Evolutionary conservation across 2,888 invertebrate genomes (phyloP).

Genomic region (Ganaspis brasiliensis): DNA sequence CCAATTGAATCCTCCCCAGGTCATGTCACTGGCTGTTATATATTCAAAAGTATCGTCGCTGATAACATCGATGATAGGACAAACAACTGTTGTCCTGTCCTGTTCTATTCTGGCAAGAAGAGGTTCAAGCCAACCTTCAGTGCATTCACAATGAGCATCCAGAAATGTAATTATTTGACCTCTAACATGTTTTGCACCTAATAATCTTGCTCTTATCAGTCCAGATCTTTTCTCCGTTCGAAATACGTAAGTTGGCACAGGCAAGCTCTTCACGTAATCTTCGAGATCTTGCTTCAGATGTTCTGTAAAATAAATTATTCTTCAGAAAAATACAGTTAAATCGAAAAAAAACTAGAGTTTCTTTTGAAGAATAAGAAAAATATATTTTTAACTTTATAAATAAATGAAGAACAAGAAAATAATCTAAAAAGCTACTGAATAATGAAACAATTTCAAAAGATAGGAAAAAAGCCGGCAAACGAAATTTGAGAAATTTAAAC

Average conservation of each 20-base stretch:
- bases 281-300: conserved; percentile 94
- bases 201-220: conserved; percentile 95
- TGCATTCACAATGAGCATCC: conserved; percentile 99
- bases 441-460: too few species aligned
- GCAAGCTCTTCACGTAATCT: conserved; percentile 92
- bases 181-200: conserved; percentile 95
- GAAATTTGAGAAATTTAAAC: too few species aligned
- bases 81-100: conserved; percentile 96
- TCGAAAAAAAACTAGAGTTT: not conserved
- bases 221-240: conserved; percentile 97
- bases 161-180: conserved; percentile 97
- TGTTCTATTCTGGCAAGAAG: conserved; percentile 94
- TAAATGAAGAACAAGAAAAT: too few species aligned
- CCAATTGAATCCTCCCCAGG: conserved; percentile 99
- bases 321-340: not conserved
- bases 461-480: too few species aligned
- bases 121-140: conserved; percentile 99
- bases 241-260: conserved; percentile 92
- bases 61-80: conserved; percentile 99
- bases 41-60: conserved; percentile 99
- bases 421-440: too few species aligned
- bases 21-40: conserved; percentile 99
- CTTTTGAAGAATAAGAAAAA: not conserved
- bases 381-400: too few species aligned
- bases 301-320: conserved; percentile 82